Percentiles rank a stretch among this genome's conserved stretches.
phyloP scores from a whole-genome alignment of 2,113 vertebrate genomes.

The Tyto alba region DNA sequence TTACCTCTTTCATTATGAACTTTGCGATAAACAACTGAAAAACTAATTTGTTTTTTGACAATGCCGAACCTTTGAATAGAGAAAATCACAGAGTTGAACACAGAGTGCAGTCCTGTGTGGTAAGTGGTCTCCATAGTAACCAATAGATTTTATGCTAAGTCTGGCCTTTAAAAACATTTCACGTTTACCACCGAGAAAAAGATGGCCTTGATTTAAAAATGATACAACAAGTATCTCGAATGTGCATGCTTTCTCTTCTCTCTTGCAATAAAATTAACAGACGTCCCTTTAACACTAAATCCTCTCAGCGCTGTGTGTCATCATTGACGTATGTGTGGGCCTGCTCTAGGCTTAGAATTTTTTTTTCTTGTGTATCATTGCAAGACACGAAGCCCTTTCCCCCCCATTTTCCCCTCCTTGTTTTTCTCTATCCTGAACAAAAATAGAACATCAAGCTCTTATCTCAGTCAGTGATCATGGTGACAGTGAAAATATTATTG shows the following conservation, averaged over 20 bases:
- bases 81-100: constrained; percentile 79
- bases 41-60: constrained; percentile 81
- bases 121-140: constrained; percentile 85
- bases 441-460: constrained; percentile 67
- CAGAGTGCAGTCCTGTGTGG: constrained; percentile 80
- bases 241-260: constrained; percentile 65
- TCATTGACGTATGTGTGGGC: constrained; percentile 37
- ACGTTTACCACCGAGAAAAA: constrained; percentile 82
- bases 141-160: constrained; percentile 87
- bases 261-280: constrained; percentile 76
- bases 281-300: constrained; percentile 40
- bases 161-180: constrained; percentile 88
- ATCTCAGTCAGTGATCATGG: constrained; percentile 72
- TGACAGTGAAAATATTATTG: constrained; percentile 75
- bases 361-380: constrained; percentile 39
- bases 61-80: constrained; percentile 79
- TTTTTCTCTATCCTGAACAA: constrained; percentile 55
- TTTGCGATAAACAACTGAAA: constrained; percentile 76
- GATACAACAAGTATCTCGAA: constrained; percentile 77
- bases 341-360: constrained; percentile 3
- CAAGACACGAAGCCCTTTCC: constrained; percentile 30
- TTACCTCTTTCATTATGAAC: constrained; percentile 74
- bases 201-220: constrained; percentile 86
- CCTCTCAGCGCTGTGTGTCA: constrained; percentile 49
- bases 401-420: constrained; percentile 41